A percentile compares a stretch with the other conserved stretches of the same genome.
These are phyloP conservation scores for Drosophila pseudotalamancana DNA, from an alignment of 2,888 invertebrate species.

Conservation along the genomic window DNA sequence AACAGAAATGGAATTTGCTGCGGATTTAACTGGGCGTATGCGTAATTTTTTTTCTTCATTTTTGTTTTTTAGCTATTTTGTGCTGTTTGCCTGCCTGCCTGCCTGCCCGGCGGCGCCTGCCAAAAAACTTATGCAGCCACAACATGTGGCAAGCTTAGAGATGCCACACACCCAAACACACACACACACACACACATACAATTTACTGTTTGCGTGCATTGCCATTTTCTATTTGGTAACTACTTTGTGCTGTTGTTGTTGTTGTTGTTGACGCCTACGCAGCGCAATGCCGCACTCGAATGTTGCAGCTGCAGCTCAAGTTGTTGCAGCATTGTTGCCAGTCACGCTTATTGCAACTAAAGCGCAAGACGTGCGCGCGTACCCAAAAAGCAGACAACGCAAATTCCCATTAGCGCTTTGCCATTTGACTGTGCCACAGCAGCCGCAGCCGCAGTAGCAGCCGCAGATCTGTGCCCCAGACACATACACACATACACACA, in stretches of 20 bases:
- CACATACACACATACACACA: not conserved
- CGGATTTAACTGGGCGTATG: conserved; percentile 57
- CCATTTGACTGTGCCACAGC: conserved; percentile 45
- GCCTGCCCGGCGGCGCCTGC: conserved; percentile 5
- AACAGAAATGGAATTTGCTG: conserved; percentile 33
- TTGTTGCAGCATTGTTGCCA: conserved; percentile 33
- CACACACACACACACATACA: not conserved
- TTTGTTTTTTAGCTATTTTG: not conserved
- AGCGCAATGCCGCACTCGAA: conserved; percentile 46
- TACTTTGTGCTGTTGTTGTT: conserved; percentile 2
- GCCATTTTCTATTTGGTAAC: conserved; percentile 40
- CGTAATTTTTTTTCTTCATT: conserved; percentile 41
- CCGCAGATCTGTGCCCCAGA: not conserved
- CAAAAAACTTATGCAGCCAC: conserved; percentile 51
- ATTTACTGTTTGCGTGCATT: conserved; percentile 38
- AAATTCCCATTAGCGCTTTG: conserved; percentile 75
- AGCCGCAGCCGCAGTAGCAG: not conserved
- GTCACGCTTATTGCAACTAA: conserved; percentile 66
- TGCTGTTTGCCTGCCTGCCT: not conserved
- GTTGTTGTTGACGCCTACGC: conserved; percentile 41
- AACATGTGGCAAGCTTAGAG: conserved; percentile 69
- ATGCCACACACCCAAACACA: not conserved
- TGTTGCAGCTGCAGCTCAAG: conserved; percentile 33
- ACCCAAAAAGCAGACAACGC: conserved; percentile 50
- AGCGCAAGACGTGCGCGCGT: conserved; percentile 62